Evolutionary conservation across 2,113 vertebrate species (phyloP), one percentile per base, ranked within the genome.

Genomic region (Pyrgilauda ruficollis): DNA sequence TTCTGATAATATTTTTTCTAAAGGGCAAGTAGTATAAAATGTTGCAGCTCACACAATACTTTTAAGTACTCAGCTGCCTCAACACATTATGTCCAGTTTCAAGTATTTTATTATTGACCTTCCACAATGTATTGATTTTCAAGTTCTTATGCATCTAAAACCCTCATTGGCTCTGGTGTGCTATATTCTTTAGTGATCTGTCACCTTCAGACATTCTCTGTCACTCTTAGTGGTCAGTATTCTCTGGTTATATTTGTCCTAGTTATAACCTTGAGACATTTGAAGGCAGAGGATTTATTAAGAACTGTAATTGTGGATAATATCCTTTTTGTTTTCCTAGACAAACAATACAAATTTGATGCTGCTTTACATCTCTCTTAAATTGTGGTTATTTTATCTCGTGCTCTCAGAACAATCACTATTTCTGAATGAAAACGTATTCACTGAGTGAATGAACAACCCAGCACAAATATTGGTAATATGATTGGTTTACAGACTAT

Each of bases 11-110:
- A 13, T 76, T 77, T 67, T 78, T 90, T 96, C 74, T 93, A 67
- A 87, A 76, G 91, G 86, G 44, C 80, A 95, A 69, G 44, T 83
- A 70, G 26, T 66, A 77, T 69, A 92, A 90, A 90, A 94, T 68
- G n/a, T 52, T 96, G 76, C 56, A 85, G 35, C 62, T 97, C 55
- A 43, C 47, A 76, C 39, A 49, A 41, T 64, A 8, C 63, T 89
- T 84, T 15, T 0, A 89, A 76, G 39, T 66, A 79, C 15, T 37
- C 50, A 86, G 68, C 37, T 84, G 20, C 47, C 75, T 67, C 69
- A 81, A 35, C 6, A 50, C 15, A 24, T 50, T 56, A 58, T 61
- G 53, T 72, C 53, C 10, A 50, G 28, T 87, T 93, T 76, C 22
- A 89, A 89, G 33, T 81, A 69, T 79, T 93, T 94, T 49, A 35